Evolutionary conservation across 30 jellyfish, hydroid and myxozoan species (phyloP).

Genomic region (Hydra vulgaris): DNA sequence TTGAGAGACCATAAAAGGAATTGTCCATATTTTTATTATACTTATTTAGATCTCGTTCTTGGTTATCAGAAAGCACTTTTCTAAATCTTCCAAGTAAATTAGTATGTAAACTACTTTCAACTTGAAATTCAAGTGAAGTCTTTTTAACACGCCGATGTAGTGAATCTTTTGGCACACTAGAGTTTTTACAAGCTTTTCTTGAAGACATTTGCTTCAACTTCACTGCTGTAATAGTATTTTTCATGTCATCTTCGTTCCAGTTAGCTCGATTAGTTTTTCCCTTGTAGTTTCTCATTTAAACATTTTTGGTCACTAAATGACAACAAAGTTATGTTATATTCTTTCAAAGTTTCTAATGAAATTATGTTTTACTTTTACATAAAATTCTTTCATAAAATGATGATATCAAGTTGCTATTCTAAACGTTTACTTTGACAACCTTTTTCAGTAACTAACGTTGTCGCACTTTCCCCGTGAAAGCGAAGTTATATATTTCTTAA

Average conservation of each 20-base stretch:
- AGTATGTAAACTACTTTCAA: neutral
- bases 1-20: neutral
- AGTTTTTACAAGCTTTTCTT: constrained; percentile 27
- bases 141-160: constrained; percentile 39
- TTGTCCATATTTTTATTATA: neutral
- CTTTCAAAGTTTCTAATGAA: neutral
- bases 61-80: constrained; percentile 29
- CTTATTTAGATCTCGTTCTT: constrained; percentile 18
- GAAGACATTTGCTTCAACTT: constrained; percentile 16
- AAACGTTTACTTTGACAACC: neutral
- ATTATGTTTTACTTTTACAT: neutral
- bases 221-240: constrained; percentile 18
- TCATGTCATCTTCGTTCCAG: constrained; percentile 27
- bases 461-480: no score
- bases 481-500: no score
- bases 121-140: constrained; percentile 14
- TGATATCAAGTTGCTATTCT: no score
- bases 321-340: neutral
- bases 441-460: no score
- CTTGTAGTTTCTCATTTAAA: constrained; percentile 6
- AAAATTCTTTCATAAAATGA: neutral
- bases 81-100: constrained; percentile 11
- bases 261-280: constrained; percentile 21
- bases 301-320: neutral
- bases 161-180: constrained; percentile 39